These are phyloP conservation scores for Cheilosia vernalis DNA, from an alignment of 2,888 invertebrate genomes.

Conservation along the genomic window DNA sequence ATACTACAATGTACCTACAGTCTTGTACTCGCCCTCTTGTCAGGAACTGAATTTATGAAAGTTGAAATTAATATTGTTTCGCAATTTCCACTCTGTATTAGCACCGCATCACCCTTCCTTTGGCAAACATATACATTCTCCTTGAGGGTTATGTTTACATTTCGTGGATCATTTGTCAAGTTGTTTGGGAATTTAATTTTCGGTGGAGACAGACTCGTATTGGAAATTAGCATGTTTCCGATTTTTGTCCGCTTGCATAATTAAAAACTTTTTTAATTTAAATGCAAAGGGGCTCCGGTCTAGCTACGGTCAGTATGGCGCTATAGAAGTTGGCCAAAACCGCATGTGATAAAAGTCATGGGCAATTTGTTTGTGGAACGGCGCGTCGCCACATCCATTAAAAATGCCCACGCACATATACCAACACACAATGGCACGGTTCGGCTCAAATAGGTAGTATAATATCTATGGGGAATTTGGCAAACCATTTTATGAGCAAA, in stretches of 20 bases:
- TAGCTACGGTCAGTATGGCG: slow-evolving; percentile 8
- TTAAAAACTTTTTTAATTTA: slow-evolving; percentile 72
- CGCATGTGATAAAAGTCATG: slow-evolving; percentile 68
- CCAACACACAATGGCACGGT: not conserved
- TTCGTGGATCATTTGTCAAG: slow-evolving; percentile 73
- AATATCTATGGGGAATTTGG: slow-evolving; percentile 54
- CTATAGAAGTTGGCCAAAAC: slow-evolving; percentile 47
- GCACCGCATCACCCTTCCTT: not conserved
- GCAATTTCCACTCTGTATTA: slow-evolving; percentile 57
- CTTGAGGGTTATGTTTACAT: slow-evolving; percentile 72
- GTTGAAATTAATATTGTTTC: slow-evolving; percentile 75
- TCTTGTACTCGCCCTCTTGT: slow-evolving; percentile 20
- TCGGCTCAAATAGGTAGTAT: slow-evolving; percentile 47
- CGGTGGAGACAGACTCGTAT: slow-evolving; percentile 50
- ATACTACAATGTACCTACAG: not conserved
- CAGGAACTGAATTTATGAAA: slow-evolving; percentile 73
- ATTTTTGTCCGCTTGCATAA: slow-evolving; percentile 45
- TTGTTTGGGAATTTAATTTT: slow-evolving; percentile 60
- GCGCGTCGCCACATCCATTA: slow-evolving; percentile 60
- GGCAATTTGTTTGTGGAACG: slow-evolving; percentile 59
- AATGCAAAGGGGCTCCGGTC: slow-evolving; percentile 44
- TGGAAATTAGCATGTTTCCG: slow-evolving; percentile 65
- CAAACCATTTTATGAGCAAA: slow-evolving; percentile 61
- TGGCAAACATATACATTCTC: slow-evolving; percentile 68
- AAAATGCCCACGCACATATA: slow-evolving; percentile 56